Conservation (phyloP, 2,797 vertebrate species). For the Microcaecilia unicolor region DNA sequence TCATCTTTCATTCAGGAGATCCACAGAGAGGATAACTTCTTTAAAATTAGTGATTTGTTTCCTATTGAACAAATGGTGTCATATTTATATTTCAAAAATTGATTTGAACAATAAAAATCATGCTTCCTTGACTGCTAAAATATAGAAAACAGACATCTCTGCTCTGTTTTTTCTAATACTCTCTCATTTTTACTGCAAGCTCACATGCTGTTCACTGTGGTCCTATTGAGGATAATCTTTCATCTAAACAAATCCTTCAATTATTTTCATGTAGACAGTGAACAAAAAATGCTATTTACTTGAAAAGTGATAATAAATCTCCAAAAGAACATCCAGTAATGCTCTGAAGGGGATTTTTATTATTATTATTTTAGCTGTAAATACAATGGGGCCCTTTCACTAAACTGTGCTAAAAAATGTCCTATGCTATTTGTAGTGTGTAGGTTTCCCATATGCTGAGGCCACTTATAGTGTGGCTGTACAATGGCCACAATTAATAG, state of each 20-base stretch:
- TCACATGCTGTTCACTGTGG: background rate
- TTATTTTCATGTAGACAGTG: background rate
- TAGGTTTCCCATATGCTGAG: no score
- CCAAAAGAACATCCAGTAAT: background rate
- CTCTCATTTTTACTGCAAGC: background rate
- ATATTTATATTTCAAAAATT: conserved; percentile 4
- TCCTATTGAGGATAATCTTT: background rate
- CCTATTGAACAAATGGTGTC: no score
- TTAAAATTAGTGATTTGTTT: no score
- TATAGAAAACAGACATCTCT: background rate
- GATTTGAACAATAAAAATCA: conserved; percentile 1
- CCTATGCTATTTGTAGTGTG: no score
- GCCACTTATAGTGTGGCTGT: no score
- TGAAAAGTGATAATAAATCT: background rate
- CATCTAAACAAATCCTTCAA: conserved; percentile 3
- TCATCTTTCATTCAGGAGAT: no score
- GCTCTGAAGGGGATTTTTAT: background rate
- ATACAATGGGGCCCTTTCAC: no score
- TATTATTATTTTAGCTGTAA: background rate
- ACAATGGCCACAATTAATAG: no score
- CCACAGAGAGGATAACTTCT: no score
- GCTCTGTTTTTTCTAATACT: background rate
- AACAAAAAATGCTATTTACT: conserved; percentile 2
- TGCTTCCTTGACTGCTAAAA: background rate
- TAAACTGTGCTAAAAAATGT: no score